Evolutionary conservation across 2,797 vertebrate genomes (phyloP), one percentile per base, ranked within the genome.

Genomic region (Bradypus variegatus): DNA sequence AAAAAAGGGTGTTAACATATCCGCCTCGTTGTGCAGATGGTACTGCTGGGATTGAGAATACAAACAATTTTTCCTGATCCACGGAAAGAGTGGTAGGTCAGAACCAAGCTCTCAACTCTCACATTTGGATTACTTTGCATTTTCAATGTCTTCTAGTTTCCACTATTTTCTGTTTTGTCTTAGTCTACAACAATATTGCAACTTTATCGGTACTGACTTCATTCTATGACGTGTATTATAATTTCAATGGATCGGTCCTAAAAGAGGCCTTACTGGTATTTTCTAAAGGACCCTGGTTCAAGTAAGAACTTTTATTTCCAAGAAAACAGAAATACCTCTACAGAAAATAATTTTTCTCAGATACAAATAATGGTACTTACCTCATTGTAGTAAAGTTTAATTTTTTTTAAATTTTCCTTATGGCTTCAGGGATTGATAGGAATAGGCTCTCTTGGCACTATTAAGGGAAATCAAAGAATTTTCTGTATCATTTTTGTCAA

Each of bases 361-460:
- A 92, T 92, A 94, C 0, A 11, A 55, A 58, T 1, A 83, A 23
- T 88, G 41, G 4, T 38, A 90, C 97, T 96, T 96, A 98, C 97
- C 97, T 97, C 97, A 97, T 98, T 76, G 67, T 95, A 91, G 76
- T 53, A 82, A 94, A 6, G 29, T 41, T 85, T 84, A 81, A 93
- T 85, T 15, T 86, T 12, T 6, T 29, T 92, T 85, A 88, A 80
- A 31, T 25, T 90, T 85, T 31, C 77, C 48, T 86, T 75, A 11
- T 0, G 4, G 53, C 93, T 94, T 88, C 92, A 95, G 90, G 90
- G 75, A 86, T 16, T 86, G 65, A 91, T 65, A 91, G 86, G 70
- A 88, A 83, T 18, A 86, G 86, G 64, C 33, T 86, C 85, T 88
- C 83, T 88, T 73, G 81, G 60, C 31, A 69, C 93, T 96, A 87